Evolutionary conservation across 1,140 invertebrate genomes (phyloP).

Genomic region (Matsumurasca onukii): DNA sequence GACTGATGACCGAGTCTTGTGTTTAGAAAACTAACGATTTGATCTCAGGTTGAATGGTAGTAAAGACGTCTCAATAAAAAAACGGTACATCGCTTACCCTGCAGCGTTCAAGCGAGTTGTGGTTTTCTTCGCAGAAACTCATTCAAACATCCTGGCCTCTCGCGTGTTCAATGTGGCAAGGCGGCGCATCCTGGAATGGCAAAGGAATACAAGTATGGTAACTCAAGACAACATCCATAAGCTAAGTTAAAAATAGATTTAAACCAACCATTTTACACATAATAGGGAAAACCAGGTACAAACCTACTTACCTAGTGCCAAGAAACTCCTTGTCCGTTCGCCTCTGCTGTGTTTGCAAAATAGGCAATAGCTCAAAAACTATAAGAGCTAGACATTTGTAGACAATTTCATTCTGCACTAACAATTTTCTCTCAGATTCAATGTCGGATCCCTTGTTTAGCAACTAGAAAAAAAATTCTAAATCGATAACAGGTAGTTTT

Average conservation of each 20-base stretch:
- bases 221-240: too few relatives aligned
- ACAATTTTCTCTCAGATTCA: too few relatives aligned
- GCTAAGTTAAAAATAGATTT: neutral
- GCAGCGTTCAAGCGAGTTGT: neutral
- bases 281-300: neutral
- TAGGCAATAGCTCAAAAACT: too few relatives aligned
- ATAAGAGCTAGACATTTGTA: too few relatives aligned
- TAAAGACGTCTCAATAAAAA: neutral
- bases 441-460: too few relatives aligned
- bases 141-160: neutral
- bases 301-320: neutral
- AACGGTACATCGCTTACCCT: slow-evolving; percentile 12
- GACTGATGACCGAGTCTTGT: neutral
- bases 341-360: too few relatives aligned
- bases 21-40: neutral
- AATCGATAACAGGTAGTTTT: too few relatives aligned
- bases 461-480: too few relatives aligned
- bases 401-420: too few relatives aligned
- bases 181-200: neutral
- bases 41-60: slow-evolving; percentile 6
- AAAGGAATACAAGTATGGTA: neutral
- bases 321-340: too few relatives aligned
- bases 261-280: neutral
- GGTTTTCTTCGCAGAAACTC: slow-evolving; percentile 6
- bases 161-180: slow-evolving; percentile 1